Evolutionary conservation across 2,888 invertebrate species (phyloP).

Genomic region (Chouioia cunea): DNA sequence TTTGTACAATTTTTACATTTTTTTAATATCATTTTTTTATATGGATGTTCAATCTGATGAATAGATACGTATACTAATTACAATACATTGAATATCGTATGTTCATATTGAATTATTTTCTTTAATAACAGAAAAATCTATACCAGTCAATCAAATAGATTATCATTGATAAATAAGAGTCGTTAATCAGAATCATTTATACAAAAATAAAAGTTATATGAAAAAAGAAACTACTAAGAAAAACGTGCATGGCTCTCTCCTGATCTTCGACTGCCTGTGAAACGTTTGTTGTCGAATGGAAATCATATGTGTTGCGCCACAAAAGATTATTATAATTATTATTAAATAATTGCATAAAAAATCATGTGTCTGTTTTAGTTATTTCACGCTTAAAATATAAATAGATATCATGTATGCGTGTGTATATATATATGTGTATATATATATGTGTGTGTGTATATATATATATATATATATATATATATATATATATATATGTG

Average conservation of each 20-base stretch:
- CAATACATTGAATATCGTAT: conserved; percentile 12
- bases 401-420: conserved; percentile 62
- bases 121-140: conserved; percentile 43
- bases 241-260: conserved; percentile 57
- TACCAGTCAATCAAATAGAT: conserved; percentile 41
- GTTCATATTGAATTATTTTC: conserved; percentile 31
- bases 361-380: conserved; percentile 67
- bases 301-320: conserved; percentile 51
- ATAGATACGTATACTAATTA: conserved; percentile 17
- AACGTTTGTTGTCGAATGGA: conserved; percentile 48
- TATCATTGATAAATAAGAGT: conserved; percentile 28
- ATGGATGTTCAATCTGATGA: conserved; percentile 18
- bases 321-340: conserved; percentile 36
- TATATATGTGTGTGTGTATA: too few species aligned
- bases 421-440: conserved; percentile 11
- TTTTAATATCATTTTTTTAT: background rate
- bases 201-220: conserved; percentile 14
- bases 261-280: conserved; percentile 61
- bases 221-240: conserved; percentile 28
- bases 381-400: conserved; percentile 64
- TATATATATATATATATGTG: conserved; percentile 49
- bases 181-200: conserved; percentile 39
- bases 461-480: too few species aligned
- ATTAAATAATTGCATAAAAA: conserved; percentile 47
- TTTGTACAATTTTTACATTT: background rate